Percentiles rank a stretch among this genome's conserved stretches.
phyloP scores from a whole-genome alignment of 2,888 invertebrate species.

The Spilosoma lubricipeda region DNA sequence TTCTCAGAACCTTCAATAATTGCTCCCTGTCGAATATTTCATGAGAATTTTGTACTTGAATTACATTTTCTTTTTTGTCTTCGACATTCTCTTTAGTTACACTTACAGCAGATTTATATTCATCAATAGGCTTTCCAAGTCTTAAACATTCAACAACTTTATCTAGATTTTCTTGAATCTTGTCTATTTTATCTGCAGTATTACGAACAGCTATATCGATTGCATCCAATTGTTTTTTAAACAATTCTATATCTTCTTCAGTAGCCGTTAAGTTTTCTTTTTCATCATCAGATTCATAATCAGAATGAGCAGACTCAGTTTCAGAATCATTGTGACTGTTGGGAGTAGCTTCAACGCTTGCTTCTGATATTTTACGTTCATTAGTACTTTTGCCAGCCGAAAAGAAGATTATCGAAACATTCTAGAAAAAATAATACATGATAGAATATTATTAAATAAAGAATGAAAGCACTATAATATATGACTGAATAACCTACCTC shows the following conservation, averaged over 20 bases:
- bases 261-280: slow-evolving; percentile 65
- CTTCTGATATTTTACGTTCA: slow-evolving; percentile 78
- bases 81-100: slow-evolving; percentile 19
- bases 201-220: slow-evolving; percentile 84
- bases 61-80: slow-evolving; percentile 31
- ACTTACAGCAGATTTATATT: slow-evolving; percentile 40
- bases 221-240: slow-evolving; percentile 82
- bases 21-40: slow-evolving; percentile 89
- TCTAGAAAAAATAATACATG: slow-evolving; percentile 63
- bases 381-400: slow-evolving; percentile 91
- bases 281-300: slow-evolving; percentile 58
- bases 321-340: slow-evolving; percentile 59
- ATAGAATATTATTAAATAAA: not conserved
- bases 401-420: slow-evolving; percentile 94
- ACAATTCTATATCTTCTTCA: slow-evolving; percentile 77
- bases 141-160: slow-evolving; percentile 73
- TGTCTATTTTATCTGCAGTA: slow-evolving; percentile 84
- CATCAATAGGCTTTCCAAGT: slow-evolving; percentile 71
- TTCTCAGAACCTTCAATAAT: slow-evolving; percentile 90
- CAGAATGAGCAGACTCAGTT: slow-evolving; percentile 70
- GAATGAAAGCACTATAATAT: not conserved
- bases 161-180: slow-evolving; percentile 83
- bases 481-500: slow-evolving; percentile 64
- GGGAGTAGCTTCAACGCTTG: slow-evolving; percentile 53
- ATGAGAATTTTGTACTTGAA: slow-evolving; percentile 80